These are phyloP conservation scores for Pocillopora damicornis DNA, from an alignment of 64 coral and sea anemone genomes.

Conservation along the genomic window DNA sequence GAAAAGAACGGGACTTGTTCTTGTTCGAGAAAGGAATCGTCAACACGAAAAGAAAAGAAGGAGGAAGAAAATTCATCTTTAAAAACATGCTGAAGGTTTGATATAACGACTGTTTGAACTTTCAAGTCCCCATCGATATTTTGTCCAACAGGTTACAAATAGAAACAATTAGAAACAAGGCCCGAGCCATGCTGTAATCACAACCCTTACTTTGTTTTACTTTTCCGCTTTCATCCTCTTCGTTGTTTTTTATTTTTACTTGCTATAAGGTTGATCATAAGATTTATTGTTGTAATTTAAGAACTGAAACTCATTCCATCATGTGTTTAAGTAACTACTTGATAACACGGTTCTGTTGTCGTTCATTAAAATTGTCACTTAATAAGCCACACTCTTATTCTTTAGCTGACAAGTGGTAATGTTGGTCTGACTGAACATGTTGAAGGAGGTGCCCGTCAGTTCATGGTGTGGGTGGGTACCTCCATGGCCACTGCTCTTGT, in stretches of 20 bases:
- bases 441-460: conserved; percentile 75
- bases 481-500: conserved; percentile 80
- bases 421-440: conserved; percentile 86
- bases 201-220: neutral
- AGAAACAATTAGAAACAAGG: no score
- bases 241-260: neutral
- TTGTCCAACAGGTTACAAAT: no score
- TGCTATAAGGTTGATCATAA: neutral
- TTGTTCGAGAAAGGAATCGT: conserved; percentile 97
- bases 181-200: neutral
- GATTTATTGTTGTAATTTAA: no score
- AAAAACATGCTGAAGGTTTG: conserved; percentile 85
- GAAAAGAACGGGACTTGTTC: conserved; percentile 89
- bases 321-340: no score
- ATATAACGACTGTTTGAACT: no score
- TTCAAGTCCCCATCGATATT: no score
- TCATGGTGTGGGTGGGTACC: conserved; percentile 89
- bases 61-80: conserved; percentile 75
- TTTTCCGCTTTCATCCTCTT: neutral
- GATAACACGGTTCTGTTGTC: no score
- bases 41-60: conserved; percentile 88
- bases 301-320: no score
- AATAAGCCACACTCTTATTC: no score
- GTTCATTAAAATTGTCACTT: no score
- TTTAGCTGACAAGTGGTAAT: conserved; percentile 73